Conservation (phyloP, 2,888 invertebrate genomes). For the Augochlorella aurata region DNA sequence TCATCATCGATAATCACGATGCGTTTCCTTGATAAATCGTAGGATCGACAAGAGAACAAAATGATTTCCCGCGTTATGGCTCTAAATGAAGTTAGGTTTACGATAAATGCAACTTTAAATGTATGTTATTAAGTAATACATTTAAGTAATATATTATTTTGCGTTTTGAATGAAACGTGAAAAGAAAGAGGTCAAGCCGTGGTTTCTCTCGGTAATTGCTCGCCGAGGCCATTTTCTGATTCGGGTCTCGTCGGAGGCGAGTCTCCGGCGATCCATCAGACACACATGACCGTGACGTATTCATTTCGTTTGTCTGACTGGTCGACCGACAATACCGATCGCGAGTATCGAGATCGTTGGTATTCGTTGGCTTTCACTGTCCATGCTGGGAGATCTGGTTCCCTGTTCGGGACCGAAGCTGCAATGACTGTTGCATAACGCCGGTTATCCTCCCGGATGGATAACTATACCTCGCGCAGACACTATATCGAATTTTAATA, state of each 20-base stretch:
- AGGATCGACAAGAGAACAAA: too few species aligned
- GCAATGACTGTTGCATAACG: constrained; percentile 71
- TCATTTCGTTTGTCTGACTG: constrained; percentile 50
- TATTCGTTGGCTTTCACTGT: constrained; percentile 78
- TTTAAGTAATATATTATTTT: too few species aligned
- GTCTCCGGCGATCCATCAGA: constrained; percentile 14
- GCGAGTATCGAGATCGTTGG: constrained; percentile 42
- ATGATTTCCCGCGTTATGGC: too few species aligned
- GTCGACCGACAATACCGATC: constrained; percentile 48
- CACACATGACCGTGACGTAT: constrained; percentile 55
- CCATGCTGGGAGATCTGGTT: constrained; percentile 74
- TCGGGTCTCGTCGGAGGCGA: background rate
- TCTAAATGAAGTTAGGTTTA: too few species aligned
- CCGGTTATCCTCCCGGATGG: constrained; percentile 48
- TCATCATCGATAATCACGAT: too few species aligned
- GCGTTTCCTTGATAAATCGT: too few species aligned
- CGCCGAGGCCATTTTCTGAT: background rate
- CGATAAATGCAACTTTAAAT: too few species aligned
- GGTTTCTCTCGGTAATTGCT: constrained; percentile 5
- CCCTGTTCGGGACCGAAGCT: constrained; percentile 66
- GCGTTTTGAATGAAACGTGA: background rate
- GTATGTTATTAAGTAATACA: too few species aligned
- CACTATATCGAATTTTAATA: constrained; percentile 11
- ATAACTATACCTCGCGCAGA: constrained; percentile 25
- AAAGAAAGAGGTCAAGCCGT: background rate